A percentile compares a stretch with the other conserved stretches of the same genome.
phyloP scores from a whole-genome alignment of 37 sponge, comb jelly and placozoan species.

The Bolinopsis microptera region DNA sequence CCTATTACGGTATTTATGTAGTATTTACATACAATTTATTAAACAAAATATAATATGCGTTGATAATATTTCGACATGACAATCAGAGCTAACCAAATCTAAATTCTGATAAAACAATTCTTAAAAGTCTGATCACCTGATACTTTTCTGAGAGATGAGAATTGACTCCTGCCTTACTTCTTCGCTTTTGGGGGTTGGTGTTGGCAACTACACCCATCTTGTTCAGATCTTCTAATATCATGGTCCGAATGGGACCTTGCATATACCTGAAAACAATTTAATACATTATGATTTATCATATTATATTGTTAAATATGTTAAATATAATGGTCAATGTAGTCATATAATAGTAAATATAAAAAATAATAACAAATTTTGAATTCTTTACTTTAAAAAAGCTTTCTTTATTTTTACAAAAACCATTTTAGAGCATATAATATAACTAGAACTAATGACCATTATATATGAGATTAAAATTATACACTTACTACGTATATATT shows the following conservation, averaged over 20 bases:
- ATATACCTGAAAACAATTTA: conserved; percentile 34
- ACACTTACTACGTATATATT: not conserved
- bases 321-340: too few relatives aligned
- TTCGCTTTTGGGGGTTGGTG: not conserved
- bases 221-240: conserved; percentile 38
- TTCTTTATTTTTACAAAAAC: not conserved
- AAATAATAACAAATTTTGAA: too few relatives aligned
- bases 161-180: not conserved
- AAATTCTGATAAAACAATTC: not conserved
- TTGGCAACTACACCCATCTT: conserved; percentile 26
- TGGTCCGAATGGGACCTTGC: conserved; percentile 40
- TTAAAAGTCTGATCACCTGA: not conserved
- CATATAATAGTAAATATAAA: too few relatives aligned
- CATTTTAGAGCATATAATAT: not conserved
- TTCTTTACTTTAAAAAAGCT: too few relatives aligned
- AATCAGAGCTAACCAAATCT: not conserved
- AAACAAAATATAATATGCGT: not conserved
- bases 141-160: not conserved
- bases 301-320: not conserved
- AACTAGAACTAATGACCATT: too few relatives aligned
- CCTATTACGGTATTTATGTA: too few relatives aligned
- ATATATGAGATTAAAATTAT: too few relatives aligned
- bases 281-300: not conserved
- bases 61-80: too few relatives aligned
- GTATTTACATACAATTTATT: not conserved